Percentiles rank a stretch among this genome's conserved stretches.
Conservation (phyloP, 1,140 invertebrate genomes). For the Hylyphantes graminicola region DNA sequence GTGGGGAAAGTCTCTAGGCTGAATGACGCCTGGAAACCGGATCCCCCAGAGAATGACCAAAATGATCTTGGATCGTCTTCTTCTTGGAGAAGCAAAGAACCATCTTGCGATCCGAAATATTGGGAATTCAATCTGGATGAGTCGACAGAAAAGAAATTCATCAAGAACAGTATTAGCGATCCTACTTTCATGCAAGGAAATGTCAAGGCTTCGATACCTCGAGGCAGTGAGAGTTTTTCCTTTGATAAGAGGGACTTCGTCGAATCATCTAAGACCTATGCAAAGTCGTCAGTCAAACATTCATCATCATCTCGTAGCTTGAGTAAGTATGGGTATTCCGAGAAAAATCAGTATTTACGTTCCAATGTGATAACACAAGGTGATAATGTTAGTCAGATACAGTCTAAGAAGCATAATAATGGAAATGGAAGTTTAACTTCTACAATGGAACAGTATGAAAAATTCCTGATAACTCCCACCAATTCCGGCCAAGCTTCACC, state of each 20-base stretch:
- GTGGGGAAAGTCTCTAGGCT: conserved; percentile 66
- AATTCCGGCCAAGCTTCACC: conserved; percentile 44
- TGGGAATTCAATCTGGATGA: conserved; percentile 39
- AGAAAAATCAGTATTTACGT: conserved; percentile 12
- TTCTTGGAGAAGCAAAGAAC: not conserved
- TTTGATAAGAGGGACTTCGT: conserved; percentile 7
- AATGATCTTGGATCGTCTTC: not conserved
- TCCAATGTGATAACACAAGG: conserved; percentile 2
- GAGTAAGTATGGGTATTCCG: conserved; percentile 14
- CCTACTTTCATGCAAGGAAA: conserved; percentile 19
- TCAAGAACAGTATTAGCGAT: conserved; percentile 48
- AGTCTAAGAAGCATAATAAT: not conserved
- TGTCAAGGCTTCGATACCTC: conserved; percentile 4
- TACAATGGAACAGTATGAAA: conserved; percentile 18
- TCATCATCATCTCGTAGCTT: not conserved
- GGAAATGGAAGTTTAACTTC: not conserved
- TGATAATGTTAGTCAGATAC: not conserved
- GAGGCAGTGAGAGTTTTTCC: conserved; percentile 26
- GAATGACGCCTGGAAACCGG: conserved; percentile 14
- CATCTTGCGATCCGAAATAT: not conserved
- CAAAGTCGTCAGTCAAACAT: not conserved
- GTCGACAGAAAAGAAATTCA: conserved; percentile 23
- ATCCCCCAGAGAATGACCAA: not conserved
- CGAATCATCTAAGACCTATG: not conserved
- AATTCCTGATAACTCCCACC: conserved; percentile 4